Base-by-base conservation (phyloP, 2,888 invertebrate species). In the Trissonchulus sp. region DNA sequence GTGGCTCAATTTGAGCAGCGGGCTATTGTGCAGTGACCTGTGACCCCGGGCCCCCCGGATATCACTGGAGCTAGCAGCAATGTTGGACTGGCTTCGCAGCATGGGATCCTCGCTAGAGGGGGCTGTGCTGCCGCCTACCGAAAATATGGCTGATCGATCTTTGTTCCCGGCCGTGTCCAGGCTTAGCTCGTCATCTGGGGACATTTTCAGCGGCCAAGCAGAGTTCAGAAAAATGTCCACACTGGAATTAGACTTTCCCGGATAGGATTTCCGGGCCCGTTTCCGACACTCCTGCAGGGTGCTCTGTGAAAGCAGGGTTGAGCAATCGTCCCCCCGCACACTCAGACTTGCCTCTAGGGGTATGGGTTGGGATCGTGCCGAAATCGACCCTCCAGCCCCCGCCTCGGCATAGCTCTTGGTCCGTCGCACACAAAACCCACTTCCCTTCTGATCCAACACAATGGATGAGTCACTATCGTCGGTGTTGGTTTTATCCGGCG, bases 261-360 rank as follows among this genome's bases (percentile, higher is more conserved):
- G 79, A 60, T 78, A 79, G 28, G 79, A 79, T 60, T 79, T 79
- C 62, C 78, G 76, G n/a, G 76, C 77, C 31, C 74, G 73, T 75
- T 65, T 74, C 15, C 74, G 65, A 62, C 77, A 75, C 37, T 77
- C 74, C 28, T 76, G 65, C 63, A 77, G 37, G 31, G 75, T 68
- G 28, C 15, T 8, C 60, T 77, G 73, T 30, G 71, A 71, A 8
- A 77, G 74, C 30, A 77, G 33, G 23, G 63, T 15, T 0, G 62
- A 28, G 8, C 33, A 33, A 23, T 30, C n/a, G 15, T 15, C 8
- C 15, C 8, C 72, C 28, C 65, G 28, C 15, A 63, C 65, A 8
- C 28, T 63, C 15, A 63, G 31, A 8, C 8, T 31, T 3, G 31
- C 65, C n/a, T 23, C 65, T 28, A 63, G 65, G 31, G 65, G 15